Evolutionary conservation across 1,140 invertebrate species (phyloP).

Genomic region (Triops longicaudatus): DNA sequence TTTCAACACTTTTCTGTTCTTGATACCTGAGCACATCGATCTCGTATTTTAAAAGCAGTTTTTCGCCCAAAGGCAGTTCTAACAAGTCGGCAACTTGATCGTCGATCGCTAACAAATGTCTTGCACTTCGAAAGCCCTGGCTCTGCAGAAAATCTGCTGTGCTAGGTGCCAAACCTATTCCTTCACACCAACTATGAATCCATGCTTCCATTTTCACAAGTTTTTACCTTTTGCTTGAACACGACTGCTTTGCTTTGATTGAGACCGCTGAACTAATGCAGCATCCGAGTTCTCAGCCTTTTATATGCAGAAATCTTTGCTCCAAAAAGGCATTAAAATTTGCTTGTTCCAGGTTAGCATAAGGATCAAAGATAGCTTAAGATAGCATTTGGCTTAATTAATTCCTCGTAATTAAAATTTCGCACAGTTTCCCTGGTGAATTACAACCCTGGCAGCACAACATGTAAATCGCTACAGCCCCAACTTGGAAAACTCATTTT

Average conservation of each 20-base stretch:
- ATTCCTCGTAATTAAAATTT: neutral
- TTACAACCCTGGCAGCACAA: neutral
- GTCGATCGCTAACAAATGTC: constrained; percentile 8
- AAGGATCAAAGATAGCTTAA: neutral
- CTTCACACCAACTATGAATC: constrained; percentile 3
- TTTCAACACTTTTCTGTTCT: neutral
- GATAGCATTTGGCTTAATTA: neutral
- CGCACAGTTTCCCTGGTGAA: neutral
- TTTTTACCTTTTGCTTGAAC: neutral
- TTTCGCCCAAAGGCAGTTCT: neutral
- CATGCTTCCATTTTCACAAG: neutral
- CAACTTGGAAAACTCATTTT: neutral
- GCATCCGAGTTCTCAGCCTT: neutral
- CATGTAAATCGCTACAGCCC: neutral
- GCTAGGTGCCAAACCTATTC: neutral
- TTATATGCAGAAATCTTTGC: neutral
- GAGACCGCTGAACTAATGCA: neutral
- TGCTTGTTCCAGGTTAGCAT: neutral
- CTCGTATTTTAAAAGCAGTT: neutral
- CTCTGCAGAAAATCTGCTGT: neutral
- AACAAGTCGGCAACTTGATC: constrained; percentile 6
- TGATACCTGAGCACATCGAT: constrained; percentile 5
- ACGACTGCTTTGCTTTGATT: constrained; percentile 1
- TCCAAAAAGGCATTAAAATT: neutral
- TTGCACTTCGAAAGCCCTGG: neutral